Evolutionary conservation across 1,140 invertebrate genomes (phyloP), one percentile per base, ranked within the genome.

Genomic region (Zaprionus kolodkinae): DNA sequence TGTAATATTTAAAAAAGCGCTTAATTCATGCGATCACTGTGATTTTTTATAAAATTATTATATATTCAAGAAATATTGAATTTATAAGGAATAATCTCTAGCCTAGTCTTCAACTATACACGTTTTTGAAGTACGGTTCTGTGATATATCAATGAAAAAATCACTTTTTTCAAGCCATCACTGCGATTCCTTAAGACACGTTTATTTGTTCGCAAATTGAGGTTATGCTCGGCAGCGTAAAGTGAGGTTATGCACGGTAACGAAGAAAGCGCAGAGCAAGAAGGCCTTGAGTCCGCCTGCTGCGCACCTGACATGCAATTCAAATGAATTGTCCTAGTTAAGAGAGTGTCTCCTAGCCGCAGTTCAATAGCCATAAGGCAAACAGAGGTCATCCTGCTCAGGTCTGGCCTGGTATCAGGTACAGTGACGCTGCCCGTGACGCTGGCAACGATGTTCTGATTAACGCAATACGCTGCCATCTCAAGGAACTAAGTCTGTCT

Each of bases 311-410:
- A 3, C 65, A 62, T 74, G 65, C 65, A 62, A 68, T 69, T 69
- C 27, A 62, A 62, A 61, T 69, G 30, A 11, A 48, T 48, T 73
- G 71, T 12, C 71, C 71, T 36, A 73, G 65, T 69, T 73, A 55
- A 17, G 6, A 65, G n/a, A 43, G 17, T 17, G 17, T 17, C 12
- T 11, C 36, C 4, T 38, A 43, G 40, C 6, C n/a, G 27, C 7
- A n/a, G 40, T 45, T 45, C 40, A 45, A 45, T 45, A 15, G n/a
- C 40, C 40, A 45, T 15, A 45, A 3, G 40, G 36, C 36, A 12
- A 38, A 38, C 36, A 10, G 40, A 45, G 40, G 40, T 45, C 40
- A 45, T n/a, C 6, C 11, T 17, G 27, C 1, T 3, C 12, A 2
- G 50, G 62, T 10, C 48, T 55, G 27, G 27, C 27, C 12, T 6